These are phyloP conservation scores for Liopterus haemorrhoidalis DNA, from an alignment of 2,888 invertebrate genomes.

Conservation along the genomic window DNA sequence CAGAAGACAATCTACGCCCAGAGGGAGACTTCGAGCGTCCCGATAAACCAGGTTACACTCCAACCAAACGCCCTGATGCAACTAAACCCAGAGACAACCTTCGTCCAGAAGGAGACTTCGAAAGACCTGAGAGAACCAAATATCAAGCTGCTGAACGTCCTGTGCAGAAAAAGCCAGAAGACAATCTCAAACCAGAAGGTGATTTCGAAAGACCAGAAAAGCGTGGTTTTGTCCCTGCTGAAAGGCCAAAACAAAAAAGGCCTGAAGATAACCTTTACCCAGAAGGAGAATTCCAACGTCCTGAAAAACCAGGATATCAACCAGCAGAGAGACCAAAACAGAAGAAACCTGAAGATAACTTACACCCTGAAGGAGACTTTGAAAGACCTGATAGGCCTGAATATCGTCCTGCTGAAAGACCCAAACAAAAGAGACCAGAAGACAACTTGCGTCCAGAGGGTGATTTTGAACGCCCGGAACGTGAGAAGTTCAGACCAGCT, in stretches of 20 bases:
- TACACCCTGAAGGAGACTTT: slow-evolving; percentile 49
- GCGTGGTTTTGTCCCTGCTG: slow-evolving; percentile 43
- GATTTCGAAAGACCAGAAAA: slow-evolving; percentile 37
- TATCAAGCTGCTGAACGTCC: slow-evolving; percentile 42
- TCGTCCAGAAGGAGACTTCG: slow-evolving; percentile 51
- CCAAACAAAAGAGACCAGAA: slow-evolving; percentile 42
- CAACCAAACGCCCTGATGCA: slow-evolving; percentile 38
- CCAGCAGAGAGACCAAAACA: slow-evolving; percentile 45
- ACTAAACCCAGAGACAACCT: slow-evolving; percentile 41
- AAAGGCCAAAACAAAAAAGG: slow-evolving; percentile 45
- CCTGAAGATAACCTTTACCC: slow-evolving; percentile 44
- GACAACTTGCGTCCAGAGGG: slow-evolving; percentile 54
- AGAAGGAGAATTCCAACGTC: slow-evolving; percentile 46
- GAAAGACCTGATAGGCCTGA: slow-evolving; percentile 46
- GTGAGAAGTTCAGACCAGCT: slow-evolving; percentile 43
- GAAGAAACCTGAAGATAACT: slow-evolving; percentile 41
- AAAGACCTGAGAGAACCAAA: slow-evolving; percentile 35
- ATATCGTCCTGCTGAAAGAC: slow-evolving; percentile 50
- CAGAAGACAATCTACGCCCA: slow-evolving; percentile 44
- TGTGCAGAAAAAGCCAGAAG: slow-evolving; percentile 44
- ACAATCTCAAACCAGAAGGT: slow-evolving; percentile 50
- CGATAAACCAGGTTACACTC: slow-evolving; percentile 40
- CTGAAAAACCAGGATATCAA: slow-evolving; percentile 38
- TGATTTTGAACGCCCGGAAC: slow-evolving; percentile 42
- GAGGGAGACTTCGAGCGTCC: slow-evolving; percentile 46